Evolutionary conservation across 1,140 invertebrate species (phyloP).

Genomic region (Danaus melanippus): DNA sequence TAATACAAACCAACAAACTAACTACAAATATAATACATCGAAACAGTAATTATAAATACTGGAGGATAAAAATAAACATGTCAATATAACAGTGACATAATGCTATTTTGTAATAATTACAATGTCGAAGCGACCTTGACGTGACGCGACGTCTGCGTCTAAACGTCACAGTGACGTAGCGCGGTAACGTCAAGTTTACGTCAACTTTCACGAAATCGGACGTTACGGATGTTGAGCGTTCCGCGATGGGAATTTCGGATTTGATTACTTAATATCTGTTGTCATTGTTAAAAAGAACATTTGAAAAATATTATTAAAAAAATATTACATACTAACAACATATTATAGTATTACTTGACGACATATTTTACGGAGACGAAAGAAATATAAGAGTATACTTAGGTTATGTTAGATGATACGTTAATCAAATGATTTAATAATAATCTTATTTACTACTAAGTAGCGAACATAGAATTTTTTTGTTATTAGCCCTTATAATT

Average conservation of each 20-base stretch:
- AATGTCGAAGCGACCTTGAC: conserved; percentile 36
- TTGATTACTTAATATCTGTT: too few species aligned
- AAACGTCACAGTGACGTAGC: conserved; percentile 30
- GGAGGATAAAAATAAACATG: conserved; percentile 21
- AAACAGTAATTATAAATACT: conserved; percentile 7
- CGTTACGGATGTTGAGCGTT: conserved; percentile 13
- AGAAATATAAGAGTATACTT: too few species aligned
- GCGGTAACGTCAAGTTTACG: conserved; percentile 12
- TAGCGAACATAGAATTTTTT: too few species aligned
- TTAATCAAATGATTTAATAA: too few species aligned
- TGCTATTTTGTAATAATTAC: conserved; percentile 42
- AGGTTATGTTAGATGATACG: too few species aligned
- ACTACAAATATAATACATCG: conserved; percentile 1
- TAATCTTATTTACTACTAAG: too few species aligned
- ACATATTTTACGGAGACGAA: too few species aligned
- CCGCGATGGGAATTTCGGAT: conserved; percentile 15
- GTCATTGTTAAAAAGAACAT: too few species aligned
- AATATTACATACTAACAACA: too few species aligned
- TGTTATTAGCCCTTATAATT: too few species aligned
- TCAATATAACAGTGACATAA: conserved; percentile 31
- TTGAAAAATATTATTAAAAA: too few species aligned
- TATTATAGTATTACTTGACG: background rate
- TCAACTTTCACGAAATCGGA: conserved; percentile 28
- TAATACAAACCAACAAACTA: conserved; percentile 2
- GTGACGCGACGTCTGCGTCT: conserved; percentile 20